Conservation (phyloP, 92 coral and sea anemone species). For the Actinernus sp. region DNA sequence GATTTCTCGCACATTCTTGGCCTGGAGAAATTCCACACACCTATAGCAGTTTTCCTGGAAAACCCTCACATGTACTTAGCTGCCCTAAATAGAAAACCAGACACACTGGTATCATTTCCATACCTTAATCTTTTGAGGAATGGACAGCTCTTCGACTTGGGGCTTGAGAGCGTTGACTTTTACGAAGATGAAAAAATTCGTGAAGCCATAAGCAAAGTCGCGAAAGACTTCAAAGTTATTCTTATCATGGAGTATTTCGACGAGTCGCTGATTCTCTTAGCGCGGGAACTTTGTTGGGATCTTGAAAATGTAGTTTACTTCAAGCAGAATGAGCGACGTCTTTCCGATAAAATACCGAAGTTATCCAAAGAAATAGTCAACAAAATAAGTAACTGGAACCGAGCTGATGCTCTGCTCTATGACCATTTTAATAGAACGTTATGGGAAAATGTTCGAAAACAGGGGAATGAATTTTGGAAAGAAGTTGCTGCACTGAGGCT, state of each 20-base stretch:
- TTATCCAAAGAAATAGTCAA: slow-evolving; percentile 1
- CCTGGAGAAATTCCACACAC: neutral
- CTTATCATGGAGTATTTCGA: slow-evolving; percentile 76
- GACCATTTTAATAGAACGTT: slow-evolving; percentile 58
- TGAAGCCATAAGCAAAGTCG: slow-evolving; percentile 18
- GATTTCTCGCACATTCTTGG: slow-evolving; percentile 26
- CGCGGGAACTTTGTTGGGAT: slow-evolving; percentile 61
- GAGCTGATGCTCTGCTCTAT: slow-evolving; percentile 49
- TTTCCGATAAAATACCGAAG: slow-evolving; percentile 6
- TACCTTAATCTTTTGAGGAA: slow-evolving; percentile 52
- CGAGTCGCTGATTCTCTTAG: slow-evolving; percentile 61
- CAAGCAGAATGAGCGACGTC: slow-evolving; percentile 38
- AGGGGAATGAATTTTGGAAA: slow-evolving; percentile 30
- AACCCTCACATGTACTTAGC: slow-evolving; percentile 23
- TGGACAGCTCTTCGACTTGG: slow-evolving; percentile 64
- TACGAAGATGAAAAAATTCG: slow-evolving; percentile 2
- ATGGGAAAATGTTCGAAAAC: slow-evolving; percentile 45
- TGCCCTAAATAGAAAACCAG: slow-evolving; percentile 8
- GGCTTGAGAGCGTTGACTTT: slow-evolving; percentile 21
- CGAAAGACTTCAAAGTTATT: slow-evolving; percentile 37
- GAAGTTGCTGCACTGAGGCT: slow-evolving; percentile 13
- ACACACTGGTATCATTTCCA: slow-evolving; percentile 19
- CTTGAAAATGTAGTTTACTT: slow-evolving; percentile 63
- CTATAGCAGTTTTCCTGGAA: slow-evolving; percentile 38
- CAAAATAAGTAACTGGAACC: slow-evolving; percentile 44